Evolutionary conservation across 23 tunicate genomes (phyloP), one percentile per base, ranked within the genome.

Genomic region (Ascidia mentula): DNA sequence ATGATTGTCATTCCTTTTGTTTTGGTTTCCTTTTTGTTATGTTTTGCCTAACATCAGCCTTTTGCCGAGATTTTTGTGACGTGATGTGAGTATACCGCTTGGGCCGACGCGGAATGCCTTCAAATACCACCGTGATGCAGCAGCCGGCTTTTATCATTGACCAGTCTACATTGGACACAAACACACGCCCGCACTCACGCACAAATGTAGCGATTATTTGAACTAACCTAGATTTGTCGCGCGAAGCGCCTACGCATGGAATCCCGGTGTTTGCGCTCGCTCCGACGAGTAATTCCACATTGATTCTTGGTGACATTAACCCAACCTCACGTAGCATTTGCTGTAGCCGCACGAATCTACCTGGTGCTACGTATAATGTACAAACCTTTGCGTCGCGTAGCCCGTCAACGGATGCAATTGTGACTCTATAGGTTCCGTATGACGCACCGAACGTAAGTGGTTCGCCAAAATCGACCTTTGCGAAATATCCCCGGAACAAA

Each of bases 171-270:
- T n/a, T n/a, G 28, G 65, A 26, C 22, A 28, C 65, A 53, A 20
- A 20, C 65, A 53, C 65, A 6, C 65, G 4, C 28, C 22, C 13
- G 22, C 28, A 53, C 65, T 26, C 24, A 53, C 7, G 65, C 65
- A 53, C 65, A 53, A 3, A 53, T 28, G 65, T 53, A 53, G 65
- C 65, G 65, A 53, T 53, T n/a, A n/a, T n/a, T n/a, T 53, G 65
- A 9, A 53, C 65, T 53, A 53, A 53, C 65, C 65, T 28, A 28
- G 65, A 20, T 53, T 20, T 53, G 22, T 53, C 24, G 13, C 24
- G 13, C 24, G 28, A n/a, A 28, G 13, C 65, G 65, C 65, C 65
- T n/a, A n/a, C 65, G 65, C 65, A 53, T 53, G 65, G 65, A 53
- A 26, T 53, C 65, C 65, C 65, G 65, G 65, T 53, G 65, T 53